Evolutionary conservation across 2,113 vertebrate species (phyloP).

Genomic region (Eptesicus fuscus): DNA sequence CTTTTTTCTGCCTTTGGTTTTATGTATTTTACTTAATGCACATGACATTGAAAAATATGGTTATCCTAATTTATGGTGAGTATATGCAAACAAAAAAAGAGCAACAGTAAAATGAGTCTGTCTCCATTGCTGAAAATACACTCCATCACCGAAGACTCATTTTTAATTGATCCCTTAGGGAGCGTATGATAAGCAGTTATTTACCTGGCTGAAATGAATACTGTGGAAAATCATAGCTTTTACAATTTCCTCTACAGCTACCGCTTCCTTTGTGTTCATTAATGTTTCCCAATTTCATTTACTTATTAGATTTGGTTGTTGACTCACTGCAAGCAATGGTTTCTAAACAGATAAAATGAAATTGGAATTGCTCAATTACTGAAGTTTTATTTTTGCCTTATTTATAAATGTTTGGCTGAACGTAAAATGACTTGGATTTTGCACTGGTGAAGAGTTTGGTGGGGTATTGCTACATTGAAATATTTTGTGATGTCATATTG

Average conservation of each 20-base stretch:
- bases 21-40: background rate
- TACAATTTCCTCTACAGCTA: slow-evolving; percentile 37
- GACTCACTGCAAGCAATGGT: slow-evolving; percentile 45
- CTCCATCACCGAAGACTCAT: slow-evolving; percentile 61
- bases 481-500: background rate
- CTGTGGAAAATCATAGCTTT: slow-evolving; percentile 36
- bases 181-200: slow-evolving; percentile 65
- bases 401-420: slow-evolving; percentile 9
- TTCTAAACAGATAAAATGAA: slow-evolving; percentile 55
- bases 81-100: background rate
- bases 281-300: slow-evolving; percentile 66
- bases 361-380: slow-evolving; percentile 60
- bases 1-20: background rate
- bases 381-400: slow-evolving; percentile 22
- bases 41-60: slow-evolving; percentile 16
- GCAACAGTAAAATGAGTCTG: slow-evolving; percentile 53
- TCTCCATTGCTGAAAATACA: slow-evolving; percentile 51
- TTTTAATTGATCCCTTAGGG: slow-evolving; percentile 74
- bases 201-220: slow-evolving; percentile 64
- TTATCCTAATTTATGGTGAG: slow-evolving; percentile 27
- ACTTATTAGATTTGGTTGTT: slow-evolving; percentile 66
- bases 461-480: background rate
- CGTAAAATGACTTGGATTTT: slow-evolving; percentile 34
- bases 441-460: background rate
- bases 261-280: slow-evolving; percentile 57